Conservation (phyloP, 1,140 invertebrate species). For the Penaeus japonicus region DNA sequence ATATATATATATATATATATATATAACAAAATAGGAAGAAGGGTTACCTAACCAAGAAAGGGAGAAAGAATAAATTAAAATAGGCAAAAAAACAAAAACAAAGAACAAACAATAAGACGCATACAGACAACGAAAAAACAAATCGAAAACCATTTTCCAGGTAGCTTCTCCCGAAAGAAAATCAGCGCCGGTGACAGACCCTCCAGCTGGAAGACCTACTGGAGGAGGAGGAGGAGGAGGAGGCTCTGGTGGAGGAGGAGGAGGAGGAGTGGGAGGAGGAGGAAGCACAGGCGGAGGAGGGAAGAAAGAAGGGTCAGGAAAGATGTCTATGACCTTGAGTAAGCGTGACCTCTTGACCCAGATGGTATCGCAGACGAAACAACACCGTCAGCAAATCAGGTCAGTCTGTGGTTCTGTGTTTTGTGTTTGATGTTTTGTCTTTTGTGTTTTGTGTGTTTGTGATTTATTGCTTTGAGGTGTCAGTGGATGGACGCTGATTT, state of each 20-base stretch:
- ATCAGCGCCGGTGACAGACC: too few relatives aligned
- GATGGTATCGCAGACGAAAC: constrained; percentile 55
- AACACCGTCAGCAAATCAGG: constrained; percentile 55
- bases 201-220: too few relatives aligned
- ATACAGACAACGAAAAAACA: too few relatives aligned
- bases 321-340: constrained; percentile 33
- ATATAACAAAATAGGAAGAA: too few relatives aligned
- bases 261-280: not conserved
- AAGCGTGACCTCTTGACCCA: constrained; percentile 53
- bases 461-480: not conserved
- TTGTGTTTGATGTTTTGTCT: not conserved
- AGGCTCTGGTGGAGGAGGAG: not conserved
- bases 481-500: not conserved
- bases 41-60: too few relatives aligned
- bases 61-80: too few relatives aligned
- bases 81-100: too few relatives aligned
- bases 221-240: not conserved
- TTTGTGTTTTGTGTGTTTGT: not conserved
- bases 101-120: too few relatives aligned
- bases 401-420: constrained; percentile 15
- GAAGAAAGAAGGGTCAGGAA: constrained; percentile 3
- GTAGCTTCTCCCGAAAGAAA: too few relatives aligned
- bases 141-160: too few relatives aligned
- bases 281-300: not conserved
- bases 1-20: not conserved